Evolutionary conservation across 2,113 vertebrate genomes (phyloP), one percentile per base, ranked within the genome.

Genomic region (Mungos mungo): DNA sequence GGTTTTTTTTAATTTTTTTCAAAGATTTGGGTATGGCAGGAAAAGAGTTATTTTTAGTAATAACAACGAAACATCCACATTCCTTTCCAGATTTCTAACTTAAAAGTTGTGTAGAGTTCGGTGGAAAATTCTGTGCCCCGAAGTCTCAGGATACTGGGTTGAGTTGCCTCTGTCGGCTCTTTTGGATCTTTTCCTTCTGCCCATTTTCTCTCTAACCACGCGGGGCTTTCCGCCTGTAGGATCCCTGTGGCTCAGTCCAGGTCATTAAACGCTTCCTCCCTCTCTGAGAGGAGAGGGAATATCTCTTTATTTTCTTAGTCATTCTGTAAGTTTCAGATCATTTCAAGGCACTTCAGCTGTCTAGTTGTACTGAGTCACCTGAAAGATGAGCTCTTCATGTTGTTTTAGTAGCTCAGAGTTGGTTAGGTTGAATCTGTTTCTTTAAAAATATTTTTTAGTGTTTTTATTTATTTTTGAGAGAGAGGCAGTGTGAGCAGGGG

Each of bases 31-130:
- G 33, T 95, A 92, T 92, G 69, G 76, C 95, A 95, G 92, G 71
- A 80, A 95, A 74, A 74, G 23, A 71, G 47, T 89, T 96, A 68
- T 93, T 95, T 96, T 93, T 95, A 82, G 68, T 90, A n/a, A 90
- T 72, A 45, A 76, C 72, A 35, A 66, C 35, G 47, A 92, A 68
- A 72, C 77, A 38, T 23, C 33, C 65, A 87, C 54, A 88, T 97
- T 94, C 85, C 29, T 79, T 38, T 96, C 52, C 5, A 41, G 18
- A 85, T 88, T 93, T 90, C 35, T 65, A 83, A 87, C 90, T 89
- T 83, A 74, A 41, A 41, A 84, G 38, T 82, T 93, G 31, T 57
- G 27, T 65, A 72, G 52, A 54, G 27, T 65, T 76, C 13, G 31
- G 19, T 91, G 85, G 45, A 77, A 52, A n/a, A 29, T 54, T 21